Evolutionary conservation across 2,888 invertebrate species (phyloP), one percentile per base, ranked within the genome.

Genomic region (Tanytarsus gracilentus): DNA sequence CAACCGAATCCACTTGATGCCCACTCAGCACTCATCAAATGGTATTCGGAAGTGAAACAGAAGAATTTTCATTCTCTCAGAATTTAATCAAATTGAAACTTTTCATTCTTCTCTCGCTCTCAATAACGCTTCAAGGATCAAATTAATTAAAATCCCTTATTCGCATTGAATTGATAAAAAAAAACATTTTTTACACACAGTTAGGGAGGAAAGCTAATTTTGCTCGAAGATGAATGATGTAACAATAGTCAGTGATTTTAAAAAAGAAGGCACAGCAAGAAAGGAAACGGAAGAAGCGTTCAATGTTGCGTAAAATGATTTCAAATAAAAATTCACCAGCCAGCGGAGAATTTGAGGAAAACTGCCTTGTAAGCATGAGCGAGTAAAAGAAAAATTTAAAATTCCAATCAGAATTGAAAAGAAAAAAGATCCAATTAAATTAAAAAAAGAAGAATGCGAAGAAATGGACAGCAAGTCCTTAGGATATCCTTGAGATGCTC

Each of bases 141-240:
- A 58, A 58, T 40, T 58, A 58, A 58, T 58, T 58, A 58, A 58
- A 58, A 58, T 48, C n/a, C n/a, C n/a, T n/a, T n/a, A n/a, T n/a
- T n/a, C n/a, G n/a, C n/a, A n/a, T n/a, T n/a, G n/a, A n/a, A n/a
- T n/a, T 18, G 33, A 44, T 44, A 18, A 44, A 44, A 18, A 44
- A 44, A 23, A 36, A 23, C 44, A 18, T n/a, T n/a, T n/a, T n/a
- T n/a, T n/a, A n/a, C n/a, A 44, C 11, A 18, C 21, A 44, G 18
- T 44, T 44, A 11, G 44, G 23, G 49, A 27, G 26, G 16, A 11
- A 25, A 49, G 27, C 49, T 18, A 49, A 49, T 49, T 49, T 49
- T 8, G 23, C n/a, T n/a, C 11, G 23, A 18, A 44, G 18, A 44
- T 49, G 49, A 49, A 26, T 26, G 49, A 49, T 27, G 49, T 9